Evolutionary conservation across 1,140 invertebrate species (phyloP).

Genomic region (Aleiodes sp.): DNA sequence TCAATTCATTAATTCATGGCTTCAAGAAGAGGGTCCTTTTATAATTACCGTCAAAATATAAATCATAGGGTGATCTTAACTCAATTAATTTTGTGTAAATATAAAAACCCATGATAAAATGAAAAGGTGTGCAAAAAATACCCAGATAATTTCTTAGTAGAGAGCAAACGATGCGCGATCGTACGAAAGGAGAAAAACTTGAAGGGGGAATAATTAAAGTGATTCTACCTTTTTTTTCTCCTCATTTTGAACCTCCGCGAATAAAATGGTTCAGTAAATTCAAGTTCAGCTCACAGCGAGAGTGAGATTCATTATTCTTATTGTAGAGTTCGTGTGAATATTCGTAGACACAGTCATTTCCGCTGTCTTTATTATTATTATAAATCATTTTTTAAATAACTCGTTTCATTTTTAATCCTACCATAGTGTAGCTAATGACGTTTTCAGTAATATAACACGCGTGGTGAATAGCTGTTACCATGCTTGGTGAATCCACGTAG

Average conservation of each 20-base stretch:
- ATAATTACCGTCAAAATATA: too few species aligned
- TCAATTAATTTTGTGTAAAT: not conserved
- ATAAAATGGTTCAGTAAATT: not conserved
- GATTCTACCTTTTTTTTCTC: not conserved
- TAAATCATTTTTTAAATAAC: constrained; percentile 33
- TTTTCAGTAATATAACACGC: constrained; percentile 41
- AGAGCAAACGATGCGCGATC: not conserved
- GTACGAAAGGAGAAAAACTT: not conserved
- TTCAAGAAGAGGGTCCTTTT: too few species aligned
- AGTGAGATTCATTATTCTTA: constrained; percentile 11
- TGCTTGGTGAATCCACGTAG: constrained; percentile 62
- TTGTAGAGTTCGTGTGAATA: not conserved
- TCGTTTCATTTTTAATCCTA: not conserved
- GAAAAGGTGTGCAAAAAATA: not conserved
- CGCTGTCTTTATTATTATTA: constrained; percentile 25
- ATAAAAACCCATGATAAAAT: not conserved
- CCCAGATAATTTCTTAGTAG: not conserved
- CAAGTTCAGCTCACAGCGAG: not conserved
- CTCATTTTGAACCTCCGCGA: not conserved
- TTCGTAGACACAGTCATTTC: constrained; percentile 22
- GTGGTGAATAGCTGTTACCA: constrained; percentile 62
- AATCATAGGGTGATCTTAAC: not conserved
- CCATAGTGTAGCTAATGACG: constrained; percentile 37
- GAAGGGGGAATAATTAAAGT: not conserved
- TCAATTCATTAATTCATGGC: too few species aligned